Evolutionary conservation across 1,140 invertebrate species (phyloP).

Genomic region (Drosophila asahinai): DNA sequence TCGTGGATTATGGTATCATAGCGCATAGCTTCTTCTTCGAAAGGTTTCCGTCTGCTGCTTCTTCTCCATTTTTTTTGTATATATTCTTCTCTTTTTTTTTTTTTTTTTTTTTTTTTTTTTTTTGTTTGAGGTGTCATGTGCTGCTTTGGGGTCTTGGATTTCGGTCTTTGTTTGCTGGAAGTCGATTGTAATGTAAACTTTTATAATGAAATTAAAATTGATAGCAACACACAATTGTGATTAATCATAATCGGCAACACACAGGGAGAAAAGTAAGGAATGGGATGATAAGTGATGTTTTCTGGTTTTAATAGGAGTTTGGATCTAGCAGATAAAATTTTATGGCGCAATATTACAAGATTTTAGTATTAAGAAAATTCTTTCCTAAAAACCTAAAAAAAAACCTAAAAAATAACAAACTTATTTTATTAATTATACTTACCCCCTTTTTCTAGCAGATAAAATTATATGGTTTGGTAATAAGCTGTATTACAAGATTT

Average conservation of each 20-base stretch:
- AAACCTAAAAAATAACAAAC: too few relatives aligned
- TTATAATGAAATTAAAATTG: slow-evolving; percentile 75
- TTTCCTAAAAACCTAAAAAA: too few relatives aligned
- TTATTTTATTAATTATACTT: too few relatives aligned
- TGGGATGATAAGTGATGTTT: not conserved
- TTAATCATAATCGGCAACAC: slow-evolving; percentile 36
- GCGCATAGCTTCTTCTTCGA: slow-evolving; percentile 65
- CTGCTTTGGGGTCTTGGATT: slow-evolving; percentile 58
- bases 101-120: slow-evolving; percentile 21
- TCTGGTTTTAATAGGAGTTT: not conserved
- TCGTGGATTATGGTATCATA: slow-evolving; percentile 84
- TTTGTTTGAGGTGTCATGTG: slow-evolving; percentile 74
- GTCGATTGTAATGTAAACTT: slow-evolving; percentile 68
- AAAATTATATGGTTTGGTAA: too few relatives aligned
- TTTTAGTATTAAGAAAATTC: too few relatives aligned
- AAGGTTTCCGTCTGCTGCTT: slow-evolving; percentile 51
- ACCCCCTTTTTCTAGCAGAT: too few relatives aligned
- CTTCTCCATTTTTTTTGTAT: slow-evolving; percentile 20
- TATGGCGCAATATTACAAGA: not conserved
- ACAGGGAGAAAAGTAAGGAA: not conserved
- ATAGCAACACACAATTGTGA: slow-evolving; percentile 64
- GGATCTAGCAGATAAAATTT: not conserved
- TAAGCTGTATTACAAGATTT: not conserved
- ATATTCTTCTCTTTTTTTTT: not conserved
- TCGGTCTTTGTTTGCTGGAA: slow-evolving; percentile 43